Base-by-base conservation (phyloP, 1,140 invertebrate species). In the Panagrolaimus sp. region DNA sequence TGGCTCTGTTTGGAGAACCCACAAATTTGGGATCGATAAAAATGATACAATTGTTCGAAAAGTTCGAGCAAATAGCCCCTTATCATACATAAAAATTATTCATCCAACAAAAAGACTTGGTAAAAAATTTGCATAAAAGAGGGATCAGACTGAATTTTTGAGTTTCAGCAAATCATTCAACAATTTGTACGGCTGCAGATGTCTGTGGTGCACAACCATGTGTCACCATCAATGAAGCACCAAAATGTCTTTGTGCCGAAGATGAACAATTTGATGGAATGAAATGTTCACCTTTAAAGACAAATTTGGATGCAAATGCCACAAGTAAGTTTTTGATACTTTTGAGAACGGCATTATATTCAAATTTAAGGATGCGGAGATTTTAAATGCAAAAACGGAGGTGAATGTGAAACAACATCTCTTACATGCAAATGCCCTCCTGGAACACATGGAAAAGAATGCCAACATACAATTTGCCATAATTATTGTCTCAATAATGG, bases 71-170 rank as follows among this genome's bases (percentile, higher is more conserved):
- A 58, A 28, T 58, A 38, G 7, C 7, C 32, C 32, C 2, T 4
- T 38, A 7, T 2, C 32, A 38, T 38, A 38, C 7, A 21, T 58
- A 26, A 58, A 21, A 28, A 58, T 58, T 12, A 28, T 58, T 26
- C 52, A 58, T 58, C 52, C 52, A 4, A 58, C 52, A 24, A 58
- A 58, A 14, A 21, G 52, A 58, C 17, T 58, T 21, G 52, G 52
- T 58, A 12, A 58, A n/a, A 26, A 10, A 26, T 58, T 12, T 2
- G 48, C 17, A 7, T 1, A 24, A 12, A 52, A 52, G n/a, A 58
- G 0, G 1, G 14, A 8, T 15, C 48, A 26, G 17, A 10, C 0
- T 12, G 21, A 24, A 58, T 26, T 12, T 2, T 2, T 5, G 14
- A 26, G 17, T 26, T 58, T 52, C 5, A 58, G 52, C 52, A 26